phyloP scores from a whole-genome alignment of 2,113 vertebrate species.

The Tringa solitaria region DNA sequence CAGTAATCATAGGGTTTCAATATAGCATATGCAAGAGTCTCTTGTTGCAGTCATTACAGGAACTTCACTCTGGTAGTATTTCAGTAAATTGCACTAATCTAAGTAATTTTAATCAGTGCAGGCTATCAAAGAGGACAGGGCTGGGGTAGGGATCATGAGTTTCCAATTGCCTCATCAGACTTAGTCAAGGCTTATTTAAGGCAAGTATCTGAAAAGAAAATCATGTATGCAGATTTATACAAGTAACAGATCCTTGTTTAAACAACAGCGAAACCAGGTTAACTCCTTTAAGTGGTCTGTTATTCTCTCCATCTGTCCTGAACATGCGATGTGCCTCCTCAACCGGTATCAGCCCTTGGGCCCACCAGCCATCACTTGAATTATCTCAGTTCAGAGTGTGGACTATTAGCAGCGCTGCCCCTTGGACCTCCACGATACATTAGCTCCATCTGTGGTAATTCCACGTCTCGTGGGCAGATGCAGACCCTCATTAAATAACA shows the following conservation, averaged over 20 bases:
- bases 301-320: background rate
- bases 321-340: background rate
- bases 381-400: background rate
- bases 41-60: constrained; percentile 12
- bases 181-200: constrained; percentile 36
- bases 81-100: constrained; percentile 57
- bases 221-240: background rate
- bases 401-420: background rate
- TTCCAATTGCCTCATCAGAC: constrained; percentile 37
- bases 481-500: background rate
- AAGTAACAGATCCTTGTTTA: background rate
- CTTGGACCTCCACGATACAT: background rate
- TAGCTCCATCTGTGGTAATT: background rate
- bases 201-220: background rate
- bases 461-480: background rate
- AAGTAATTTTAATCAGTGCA: constrained; percentile 64
- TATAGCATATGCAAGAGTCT: constrained; percentile 5
- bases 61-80: constrained; percentile 22
- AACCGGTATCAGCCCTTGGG: background rate
- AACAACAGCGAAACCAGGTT: background rate
- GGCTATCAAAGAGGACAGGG: constrained; percentile 24
- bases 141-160: constrained; percentile 22
- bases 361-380: background rate
- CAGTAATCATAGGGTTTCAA: constrained; percentile 50
- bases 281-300: background rate